phyloP scores from a whole-genome alignment of 1,140 invertebrate species.

The Atta cephalotes region DNA sequence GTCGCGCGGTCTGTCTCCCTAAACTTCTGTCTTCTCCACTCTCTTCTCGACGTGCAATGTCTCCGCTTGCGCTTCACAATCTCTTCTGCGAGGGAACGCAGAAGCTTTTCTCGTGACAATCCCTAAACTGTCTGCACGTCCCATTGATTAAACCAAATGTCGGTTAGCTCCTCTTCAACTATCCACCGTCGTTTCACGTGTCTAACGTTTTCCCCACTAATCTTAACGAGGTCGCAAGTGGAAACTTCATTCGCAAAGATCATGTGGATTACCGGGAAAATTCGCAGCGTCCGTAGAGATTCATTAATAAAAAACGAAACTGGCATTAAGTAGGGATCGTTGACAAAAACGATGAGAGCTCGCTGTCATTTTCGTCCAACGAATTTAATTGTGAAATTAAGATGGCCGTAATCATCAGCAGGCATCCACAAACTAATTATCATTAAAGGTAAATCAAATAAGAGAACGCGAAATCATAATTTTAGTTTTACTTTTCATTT shows the following conservation, averaged over 20 bases:
- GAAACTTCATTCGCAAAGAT: constrained; percentile 55
- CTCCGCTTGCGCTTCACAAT: constrained; percentile 44
- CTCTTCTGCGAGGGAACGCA: constrained; percentile 41
- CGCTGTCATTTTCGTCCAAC: constrained; percentile 8
- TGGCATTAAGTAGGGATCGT: constrained; percentile 13
- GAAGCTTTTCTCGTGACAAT: constrained; percentile 65
- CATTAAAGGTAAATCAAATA: constrained; percentile 2
- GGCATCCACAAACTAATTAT: constrained; percentile 32
- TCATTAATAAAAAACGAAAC: constrained; percentile 55
- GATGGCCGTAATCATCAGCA: neutral
- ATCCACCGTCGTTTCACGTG: constrained; percentile 48
- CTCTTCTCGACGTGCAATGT: constrained; percentile 42
- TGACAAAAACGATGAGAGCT: constrained; percentile 38
- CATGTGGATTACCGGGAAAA: constrained; percentile 29
- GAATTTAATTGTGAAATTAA: constrained; percentile 49
- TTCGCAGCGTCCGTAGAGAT: constrained; percentile 27
- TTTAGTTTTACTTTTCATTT: neutral
- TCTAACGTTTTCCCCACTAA: constrained; percentile 57
- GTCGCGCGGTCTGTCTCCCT: constrained; percentile 28
- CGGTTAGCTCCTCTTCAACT: constrained; percentile 35
- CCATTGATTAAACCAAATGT: constrained; percentile 72
- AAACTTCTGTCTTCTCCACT: constrained; percentile 47
- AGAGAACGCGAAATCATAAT: constrained; percentile 1
- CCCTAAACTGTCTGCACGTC: constrained; percentile 65
- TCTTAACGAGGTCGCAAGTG: constrained; percentile 44